A percentile compares a stretch with the other conserved stretches of the same genome.
Evolutionary conservation across 2,797 vertebrate species (phyloP).

Genomic region (Sarcoramphus papa): DNA sequence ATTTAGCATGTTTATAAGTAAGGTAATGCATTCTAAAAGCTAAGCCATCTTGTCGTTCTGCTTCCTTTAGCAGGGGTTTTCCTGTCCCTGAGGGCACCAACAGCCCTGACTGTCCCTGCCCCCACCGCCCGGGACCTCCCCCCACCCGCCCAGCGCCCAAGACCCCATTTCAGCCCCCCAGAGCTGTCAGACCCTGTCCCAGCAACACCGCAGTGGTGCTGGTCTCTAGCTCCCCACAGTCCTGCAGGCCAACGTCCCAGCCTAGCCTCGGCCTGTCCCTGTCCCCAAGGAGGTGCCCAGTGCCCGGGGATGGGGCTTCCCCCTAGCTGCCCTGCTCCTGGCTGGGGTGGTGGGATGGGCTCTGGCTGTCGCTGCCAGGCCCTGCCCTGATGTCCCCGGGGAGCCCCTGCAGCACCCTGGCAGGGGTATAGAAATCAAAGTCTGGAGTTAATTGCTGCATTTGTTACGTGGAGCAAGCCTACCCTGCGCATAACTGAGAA

Average conservation of each 20-base stretch:
- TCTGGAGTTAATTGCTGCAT: background rate
- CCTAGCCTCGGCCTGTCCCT: rapidly evolving
- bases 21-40: background rate
- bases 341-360: background rate
- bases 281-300: background rate
- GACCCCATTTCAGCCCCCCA: background rate
- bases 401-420: background rate
- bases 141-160: background rate
- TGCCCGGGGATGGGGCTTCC: background rate
- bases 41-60: background rate
- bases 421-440: background rate
- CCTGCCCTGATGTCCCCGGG: background rate
- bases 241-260: rapidly evolving
- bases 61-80: background rate
- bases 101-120: background rate
- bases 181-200: background rate
- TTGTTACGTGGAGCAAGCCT: background rate
- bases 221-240: background rate
- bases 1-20: background rate
- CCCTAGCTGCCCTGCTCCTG: background rate
- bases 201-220: rapidly evolving
- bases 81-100: background rate
- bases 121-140: too few relatives aligned
- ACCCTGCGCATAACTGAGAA: background rate
- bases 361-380: background rate